Percentiles rank a stretch among this genome's conserved stretches.
These are phyloP conservation scores for Catocala sponsa DNA, from an alignment of 2,888 invertebrate species.

Conservation along the genomic window DNA sequence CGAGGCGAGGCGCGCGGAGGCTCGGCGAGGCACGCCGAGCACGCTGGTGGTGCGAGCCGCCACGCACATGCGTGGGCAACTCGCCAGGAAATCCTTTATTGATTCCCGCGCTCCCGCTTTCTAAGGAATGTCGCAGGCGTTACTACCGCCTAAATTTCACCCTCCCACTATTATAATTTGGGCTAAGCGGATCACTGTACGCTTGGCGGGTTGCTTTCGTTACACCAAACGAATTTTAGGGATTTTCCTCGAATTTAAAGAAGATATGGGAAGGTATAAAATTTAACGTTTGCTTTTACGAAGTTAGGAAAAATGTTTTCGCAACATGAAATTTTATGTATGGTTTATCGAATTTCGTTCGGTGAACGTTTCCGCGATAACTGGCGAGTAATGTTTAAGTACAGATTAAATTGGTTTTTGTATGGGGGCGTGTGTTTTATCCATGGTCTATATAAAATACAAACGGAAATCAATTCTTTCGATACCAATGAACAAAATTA, in stretches of 20 bases:
- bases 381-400: slow-evolving; percentile 10
- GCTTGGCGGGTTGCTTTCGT: slow-evolving; percentile 65
- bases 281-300: slow-evolving; percentile 38
- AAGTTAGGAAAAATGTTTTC: slow-evolving; percentile 31
- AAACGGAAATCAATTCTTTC: no score
- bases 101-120: slow-evolving; percentile 86
- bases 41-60: slow-evolving; percentile 54
- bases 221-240: slow-evolving; percentile 59
- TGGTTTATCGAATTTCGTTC: slow-evolving; percentile 19
- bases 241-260: slow-evolving; percentile 48
- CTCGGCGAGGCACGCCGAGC: slow-evolving; percentile 3
- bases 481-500: no score
- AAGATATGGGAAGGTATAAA: slow-evolving; percentile 36
- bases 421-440: not conserved
- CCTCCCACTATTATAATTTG: slow-evolving; percentile 75
- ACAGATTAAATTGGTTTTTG: slow-evolving; percentile 11
- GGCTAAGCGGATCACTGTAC: slow-evolving; percentile 74
- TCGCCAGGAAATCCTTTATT: slow-evolving; percentile 88
- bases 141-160: slow-evolving; percentile 80
- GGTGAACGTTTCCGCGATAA: slow-evolving; percentile 9
- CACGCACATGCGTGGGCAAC: slow-evolving; percentile 88
- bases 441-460: not conserved
- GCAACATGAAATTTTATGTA: slow-evolving; percentile 18
- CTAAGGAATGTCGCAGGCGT: slow-evolving; percentile 85
- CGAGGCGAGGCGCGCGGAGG: no score